phyloP scores from a whole-genome alignment of 53 echinoderm and acorn worm genomes.

The Glandiceps talaboti region DNA sequence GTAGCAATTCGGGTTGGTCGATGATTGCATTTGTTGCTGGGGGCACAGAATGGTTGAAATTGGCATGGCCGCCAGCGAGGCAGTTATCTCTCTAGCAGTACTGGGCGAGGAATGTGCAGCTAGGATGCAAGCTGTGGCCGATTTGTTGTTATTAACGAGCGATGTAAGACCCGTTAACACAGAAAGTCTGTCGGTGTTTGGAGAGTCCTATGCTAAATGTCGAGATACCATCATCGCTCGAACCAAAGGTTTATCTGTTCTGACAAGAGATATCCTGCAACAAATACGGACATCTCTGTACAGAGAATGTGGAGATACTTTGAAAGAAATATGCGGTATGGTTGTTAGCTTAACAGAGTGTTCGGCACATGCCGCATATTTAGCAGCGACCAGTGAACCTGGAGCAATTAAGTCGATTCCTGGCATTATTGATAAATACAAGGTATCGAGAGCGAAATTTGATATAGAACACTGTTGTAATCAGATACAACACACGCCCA shows the following conservation, averaged over 20 bases:
- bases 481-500: conserved; percentile 62
- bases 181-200: conserved; percentile 61
- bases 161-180: conserved; percentile 95
- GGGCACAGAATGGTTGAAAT: neutral
- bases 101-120: conserved; percentile 75
- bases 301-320: conserved; percentile 46
- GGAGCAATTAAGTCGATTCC: conserved; percentile 79
- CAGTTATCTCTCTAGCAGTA: conserved; percentile 64
- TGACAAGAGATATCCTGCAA: conserved; percentile 67
- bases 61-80: conserved; percentile 77
- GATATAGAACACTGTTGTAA: conserved; percentile 81
- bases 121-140: conserved; percentile 88
- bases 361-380: conserved; percentile 83
- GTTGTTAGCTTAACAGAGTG: conserved; percentile 84
- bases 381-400: conserved; percentile 74
- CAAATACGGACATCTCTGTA: conserved; percentile 52
- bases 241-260: conserved; percentile 82
- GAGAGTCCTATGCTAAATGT: conserved; percentile 92
- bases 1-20: neutral
- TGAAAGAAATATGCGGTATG: conserved; percentile 58
- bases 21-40: neutral
- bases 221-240: conserved; percentile 81
- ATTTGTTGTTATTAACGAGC: conserved; percentile 79
- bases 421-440: conserved; percentile 88
- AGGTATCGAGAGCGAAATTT: conserved; percentile 71